Evolutionary conservation across 2,113 vertebrate species (phyloP).

Genomic region (Calyptommatus sinebrachiatus): DNA sequence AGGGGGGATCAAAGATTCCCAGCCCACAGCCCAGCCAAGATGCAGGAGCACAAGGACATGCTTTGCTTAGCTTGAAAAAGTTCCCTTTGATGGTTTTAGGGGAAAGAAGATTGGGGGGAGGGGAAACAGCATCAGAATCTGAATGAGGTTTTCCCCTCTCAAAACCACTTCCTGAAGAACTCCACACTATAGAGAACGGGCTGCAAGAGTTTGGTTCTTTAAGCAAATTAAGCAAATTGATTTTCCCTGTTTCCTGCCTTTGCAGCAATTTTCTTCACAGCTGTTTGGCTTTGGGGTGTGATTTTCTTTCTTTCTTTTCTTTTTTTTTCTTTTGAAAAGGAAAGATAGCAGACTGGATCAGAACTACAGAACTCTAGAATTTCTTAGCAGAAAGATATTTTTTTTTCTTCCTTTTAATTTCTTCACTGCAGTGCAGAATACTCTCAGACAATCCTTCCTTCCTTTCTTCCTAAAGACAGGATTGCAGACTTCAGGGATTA

Average conservation of each 20-base stretch:
- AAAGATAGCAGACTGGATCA: rapidly evolving
- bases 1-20: conserved; percentile 28
- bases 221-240: conserved; percentile 15
- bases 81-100: conserved; percentile 48
- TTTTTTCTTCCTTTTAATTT: too few relatives aligned
- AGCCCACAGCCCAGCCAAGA: conserved; percentile 16
- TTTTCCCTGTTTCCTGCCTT: conserved; percentile 20
- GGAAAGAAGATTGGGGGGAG: background rate
- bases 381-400: too few relatives aligned
- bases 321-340: background rate
- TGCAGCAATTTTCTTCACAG: conserved; percentile 23
- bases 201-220: conserved; percentile 4
- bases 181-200: background rate
- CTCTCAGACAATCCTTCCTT: background rate
- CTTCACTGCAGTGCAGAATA: too few relatives aligned
- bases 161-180: conserved; percentile 39
- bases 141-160: conserved; percentile 13
- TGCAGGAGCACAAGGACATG: conserved; percentile 20
- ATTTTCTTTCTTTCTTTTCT: background rate
- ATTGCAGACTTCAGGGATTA: background rate
- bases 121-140: conserved; percentile 15
- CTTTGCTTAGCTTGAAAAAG: conserved; percentile 27
- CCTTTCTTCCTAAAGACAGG: background rate
- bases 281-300: conserved; percentile 6
- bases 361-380: too few relatives aligned